A percentile compares a stretch with the other conserved stretches of the same genome.
These are phyloP conservation scores for Chrysomela aeneicollis DNA, from an alignment of 2,888 invertebrate species.

Conservation along the genomic window DNA sequence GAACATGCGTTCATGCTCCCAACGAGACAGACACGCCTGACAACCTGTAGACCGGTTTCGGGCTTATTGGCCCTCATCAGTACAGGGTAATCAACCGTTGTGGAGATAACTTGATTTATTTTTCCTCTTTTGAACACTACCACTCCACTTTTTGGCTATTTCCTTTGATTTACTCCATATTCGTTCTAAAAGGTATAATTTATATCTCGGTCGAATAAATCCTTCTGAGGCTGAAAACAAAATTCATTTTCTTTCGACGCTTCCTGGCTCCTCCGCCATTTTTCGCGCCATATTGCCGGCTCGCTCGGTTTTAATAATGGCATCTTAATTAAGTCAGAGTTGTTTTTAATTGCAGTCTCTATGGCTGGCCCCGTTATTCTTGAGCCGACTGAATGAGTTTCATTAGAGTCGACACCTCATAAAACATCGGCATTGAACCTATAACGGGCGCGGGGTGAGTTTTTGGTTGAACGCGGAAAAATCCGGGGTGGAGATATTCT, in stretches of 20 bases:
- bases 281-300: constrained; percentile 52
- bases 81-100: too few species aligned
- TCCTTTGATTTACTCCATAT: too few species aligned
- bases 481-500: too few species aligned
- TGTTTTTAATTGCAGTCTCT: constrained; percentile 61
- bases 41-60: too few species aligned
- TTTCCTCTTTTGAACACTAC: too few species aligned
- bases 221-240: neutral
- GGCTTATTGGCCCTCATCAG: too few species aligned
- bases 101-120: too few species aligned
- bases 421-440: constrained; percentile 56
- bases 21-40: too few species aligned
- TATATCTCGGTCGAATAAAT: neutral
- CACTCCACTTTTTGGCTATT: too few species aligned
- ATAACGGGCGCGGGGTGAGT: neutral
- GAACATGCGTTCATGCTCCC: too few species aligned
- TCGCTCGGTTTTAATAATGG: constrained; percentile 60
- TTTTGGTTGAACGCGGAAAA: neutral
- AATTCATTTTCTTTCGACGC: constrained; percentile 27
- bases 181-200: too few species aligned
- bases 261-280: constrained; percentile 20
- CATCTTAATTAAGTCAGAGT: constrained; percentile 62
- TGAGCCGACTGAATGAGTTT: constrained; percentile 57
- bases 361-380: constrained; percentile 56
- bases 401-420: constrained; percentile 61